Conservation (phyloP, 2,113 vertebrate genomes). For the Tragelaphus imberbis region DNA sequence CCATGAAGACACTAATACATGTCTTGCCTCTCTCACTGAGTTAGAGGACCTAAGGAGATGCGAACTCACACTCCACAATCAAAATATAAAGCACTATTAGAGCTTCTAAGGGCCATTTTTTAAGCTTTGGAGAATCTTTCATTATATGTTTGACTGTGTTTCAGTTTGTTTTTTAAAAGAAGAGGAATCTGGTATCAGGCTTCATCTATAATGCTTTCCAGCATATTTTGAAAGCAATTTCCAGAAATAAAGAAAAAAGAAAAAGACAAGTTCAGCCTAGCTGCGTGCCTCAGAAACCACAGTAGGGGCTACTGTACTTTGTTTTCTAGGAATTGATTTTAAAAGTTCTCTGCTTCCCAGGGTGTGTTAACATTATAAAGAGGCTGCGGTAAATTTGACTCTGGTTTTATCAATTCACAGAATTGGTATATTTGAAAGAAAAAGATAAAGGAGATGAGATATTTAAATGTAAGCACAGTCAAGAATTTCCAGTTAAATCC, state of each 20-base stretch:
- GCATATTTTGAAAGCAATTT: background rate
- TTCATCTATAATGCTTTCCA: background rate
- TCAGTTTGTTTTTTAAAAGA: background rate
- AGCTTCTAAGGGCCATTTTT: background rate
- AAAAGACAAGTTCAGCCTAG: background rate
- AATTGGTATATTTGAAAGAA: constrained; percentile 5
- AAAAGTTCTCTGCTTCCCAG: background rate
- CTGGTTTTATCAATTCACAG: background rate
- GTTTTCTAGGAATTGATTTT: background rate
- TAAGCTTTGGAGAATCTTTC: background rate
- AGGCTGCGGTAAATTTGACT: background rate
- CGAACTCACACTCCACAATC: background rate
- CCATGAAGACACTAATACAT: background rate
- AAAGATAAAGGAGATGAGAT: background rate
- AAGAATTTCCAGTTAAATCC: background rate
- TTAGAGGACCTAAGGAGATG: background rate
- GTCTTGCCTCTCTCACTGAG: background rate
- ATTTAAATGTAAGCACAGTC: background rate
- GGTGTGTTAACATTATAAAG: background rate
- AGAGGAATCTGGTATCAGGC: background rate
- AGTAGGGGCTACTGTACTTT: background rate
- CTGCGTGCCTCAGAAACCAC: background rate
- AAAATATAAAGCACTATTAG: background rate
- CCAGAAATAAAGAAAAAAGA: background rate
- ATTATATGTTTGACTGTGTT: background rate